Conservation (phyloP, 2,888 invertebrate species). For the Hydriomena furcata region DNA sequence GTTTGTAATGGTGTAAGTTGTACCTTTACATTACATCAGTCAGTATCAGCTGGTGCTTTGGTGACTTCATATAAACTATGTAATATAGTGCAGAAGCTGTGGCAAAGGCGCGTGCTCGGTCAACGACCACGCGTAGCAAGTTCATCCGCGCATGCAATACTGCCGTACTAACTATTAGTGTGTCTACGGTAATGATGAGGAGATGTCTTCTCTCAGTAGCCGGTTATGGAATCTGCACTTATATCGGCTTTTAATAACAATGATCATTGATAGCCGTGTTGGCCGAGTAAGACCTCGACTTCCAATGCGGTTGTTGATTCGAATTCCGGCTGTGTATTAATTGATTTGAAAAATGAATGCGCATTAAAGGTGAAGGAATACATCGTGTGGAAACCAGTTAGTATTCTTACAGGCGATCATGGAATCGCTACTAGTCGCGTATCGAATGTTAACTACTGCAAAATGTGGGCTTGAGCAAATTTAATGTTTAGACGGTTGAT, state of each 20-base stretch:
- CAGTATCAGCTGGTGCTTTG: slow-evolving; percentile 7
- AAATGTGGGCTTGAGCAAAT: no score
- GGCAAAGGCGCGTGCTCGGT: slow-evolving; percentile 66
- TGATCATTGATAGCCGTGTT: no score
- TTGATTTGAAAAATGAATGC: no score
- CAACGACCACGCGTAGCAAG: slow-evolving; percentile 64
- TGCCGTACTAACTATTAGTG: slow-evolving; percentile 6
- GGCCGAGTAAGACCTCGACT: no score
- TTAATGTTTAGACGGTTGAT: no score
- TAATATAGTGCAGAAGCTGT: slow-evolving; percentile 1
- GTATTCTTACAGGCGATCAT: no score
- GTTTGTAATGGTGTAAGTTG: neutral
- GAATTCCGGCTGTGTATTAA: no score
- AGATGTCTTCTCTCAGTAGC: slow-evolving; percentile 14
- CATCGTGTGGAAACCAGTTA: no score
- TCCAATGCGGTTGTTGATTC: no score
- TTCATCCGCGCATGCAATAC: slow-evolving; percentile 54
- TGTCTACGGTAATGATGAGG: slow-evolving; percentile 17
- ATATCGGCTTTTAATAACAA: slow-evolving; percentile 1
- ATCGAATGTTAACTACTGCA: no score
- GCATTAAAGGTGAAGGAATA: no score
- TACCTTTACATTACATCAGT: neutral
- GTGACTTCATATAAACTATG: slow-evolving; percentile 5
- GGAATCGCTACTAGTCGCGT: no score
- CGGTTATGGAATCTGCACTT: slow-evolving; percentile 6